Evolutionary conservation across 1,140 invertebrate species (phyloP), one percentile per base, ranked within the genome.

Genomic region (Hyphantria cunea): DNA sequence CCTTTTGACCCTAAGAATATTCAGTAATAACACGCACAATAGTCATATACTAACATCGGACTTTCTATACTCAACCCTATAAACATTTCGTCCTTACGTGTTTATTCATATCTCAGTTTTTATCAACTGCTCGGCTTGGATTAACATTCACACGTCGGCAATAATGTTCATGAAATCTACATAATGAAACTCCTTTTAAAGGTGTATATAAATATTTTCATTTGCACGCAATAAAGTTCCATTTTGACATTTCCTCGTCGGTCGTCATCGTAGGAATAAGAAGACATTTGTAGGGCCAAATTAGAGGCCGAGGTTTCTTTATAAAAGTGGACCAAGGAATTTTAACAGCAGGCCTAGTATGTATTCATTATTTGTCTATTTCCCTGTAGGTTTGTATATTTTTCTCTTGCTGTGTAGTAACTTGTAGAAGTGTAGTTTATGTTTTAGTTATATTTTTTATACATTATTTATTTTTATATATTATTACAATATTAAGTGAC

Each of bases 321-420:
- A 74, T 77, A 76, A 76, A 77, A 83, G 76, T 80, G 73, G 78
- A 74, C 77, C 76, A 66, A 59, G 76, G 65, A 70, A 65, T 67
- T 72, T 68, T 73, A 72, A 80, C 78, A 80, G 76, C 76, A 72
- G 68, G 66, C 62, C 71, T 73, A 77, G 69, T 82, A 75, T 72
- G 76, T 49, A 14, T 42, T 15, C 80, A 78, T 78, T 79, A 80
- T 80, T 82, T 84, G 79, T 80, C 78, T 70, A 78, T 80, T 68
- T 80, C 60, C 59, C 70, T 56, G 58, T 50, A 67, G 64, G 60
- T 72, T 75, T 74, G 66, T 54, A 47, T 65, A 75, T 73, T 14
- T 55, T 66, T 69, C 64, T 61, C 37, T 17, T 33, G 52, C 68
- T 67, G 54, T 54, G 37, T 33, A 10, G 37, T 39, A 39, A 39